Percentiles rank a stretch among this genome's conserved stretches.
phyloP scores from a whole-genome alignment of 2,113 vertebrate genomes.

The Arenaria interpres region DNA sequence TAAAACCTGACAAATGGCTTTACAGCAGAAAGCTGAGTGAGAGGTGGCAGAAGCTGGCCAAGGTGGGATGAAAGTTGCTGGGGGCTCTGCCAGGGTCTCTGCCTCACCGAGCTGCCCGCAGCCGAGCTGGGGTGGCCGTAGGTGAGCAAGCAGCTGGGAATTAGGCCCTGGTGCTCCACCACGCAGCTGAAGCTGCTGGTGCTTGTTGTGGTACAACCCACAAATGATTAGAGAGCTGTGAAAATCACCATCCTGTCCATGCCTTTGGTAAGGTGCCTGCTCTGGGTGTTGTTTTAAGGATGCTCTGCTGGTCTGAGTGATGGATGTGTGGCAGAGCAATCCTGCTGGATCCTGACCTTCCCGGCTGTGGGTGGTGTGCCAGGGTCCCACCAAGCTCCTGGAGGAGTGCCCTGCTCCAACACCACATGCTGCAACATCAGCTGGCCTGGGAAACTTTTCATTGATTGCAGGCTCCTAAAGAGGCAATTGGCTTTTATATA shows the following conservation, averaged over 20 bases:
- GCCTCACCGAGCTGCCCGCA: accelerated
- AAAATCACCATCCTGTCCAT: background rate
- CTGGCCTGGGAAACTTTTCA: background rate
- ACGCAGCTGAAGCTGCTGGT: background rate
- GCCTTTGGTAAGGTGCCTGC: background rate
- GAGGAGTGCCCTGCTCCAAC: background rate
- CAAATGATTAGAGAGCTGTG: background rate
- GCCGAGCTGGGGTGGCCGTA: accelerated
- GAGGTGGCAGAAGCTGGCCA: background rate
- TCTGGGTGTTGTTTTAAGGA: background rate
- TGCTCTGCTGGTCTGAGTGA: background rate
- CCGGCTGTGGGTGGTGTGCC: background rate
- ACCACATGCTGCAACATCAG: background rate
- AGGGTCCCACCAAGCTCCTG: background rate
- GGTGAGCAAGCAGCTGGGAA: background rate
- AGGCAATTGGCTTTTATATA: background rate
- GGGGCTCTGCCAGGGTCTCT: too few species aligned
- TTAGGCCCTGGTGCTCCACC: background rate
- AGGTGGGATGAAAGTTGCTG: background rate
- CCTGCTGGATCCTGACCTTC: background rate
- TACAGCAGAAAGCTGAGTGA: accelerated
- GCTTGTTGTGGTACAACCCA: background rate
- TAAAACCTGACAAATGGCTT: background rate
- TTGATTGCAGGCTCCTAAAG: background rate
- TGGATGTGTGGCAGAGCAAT: background rate